Conservation (phyloP, 2,888 invertebrate species). For the Cheilosia scutellata region DNA sequence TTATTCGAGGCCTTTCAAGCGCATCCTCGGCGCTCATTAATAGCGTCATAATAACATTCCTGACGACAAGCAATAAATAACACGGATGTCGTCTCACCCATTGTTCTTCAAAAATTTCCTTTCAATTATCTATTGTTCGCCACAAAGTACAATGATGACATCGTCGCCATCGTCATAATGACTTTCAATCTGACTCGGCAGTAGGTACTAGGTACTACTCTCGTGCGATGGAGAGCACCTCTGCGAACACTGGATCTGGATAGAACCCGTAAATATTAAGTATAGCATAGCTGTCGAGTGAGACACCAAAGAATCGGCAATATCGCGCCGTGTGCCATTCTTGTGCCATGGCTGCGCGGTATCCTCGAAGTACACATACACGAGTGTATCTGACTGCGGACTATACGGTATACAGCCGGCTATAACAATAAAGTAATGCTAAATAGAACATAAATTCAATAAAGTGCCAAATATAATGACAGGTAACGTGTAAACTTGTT, state of each 20-base stretch:
- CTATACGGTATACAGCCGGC: conserved; percentile 31
- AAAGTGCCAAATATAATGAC: conserved; percentile 76
- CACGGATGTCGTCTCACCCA: conserved; percentile 54
- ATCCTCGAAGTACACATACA: conserved; percentile 7
- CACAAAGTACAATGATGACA: conserved; percentile 69
- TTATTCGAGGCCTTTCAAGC: conserved; percentile 53
- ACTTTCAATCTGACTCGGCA: conserved; percentile 73
- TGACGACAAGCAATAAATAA: conserved; percentile 72
- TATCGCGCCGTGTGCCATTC: conserved; percentile 64
- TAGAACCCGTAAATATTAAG: conserved; percentile 71
- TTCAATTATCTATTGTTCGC: conserved; percentile 75
- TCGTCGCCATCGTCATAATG: conserved; percentile 71
- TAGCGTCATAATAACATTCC: conserved; percentile 73
- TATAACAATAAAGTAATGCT: conserved; percentile 76
- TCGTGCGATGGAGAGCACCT: conserved; percentile 37
- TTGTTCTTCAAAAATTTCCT: conserved; percentile 66
- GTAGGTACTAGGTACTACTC: neutral
- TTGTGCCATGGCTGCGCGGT: conserved; percentile 32
- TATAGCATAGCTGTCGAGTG: conserved; percentile 72
- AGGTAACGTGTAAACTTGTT: conserved; percentile 74
- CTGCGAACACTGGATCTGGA: conserved; percentile 36
- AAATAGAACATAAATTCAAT: conserved; percentile 77
- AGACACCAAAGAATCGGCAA: conserved; percentile 69
- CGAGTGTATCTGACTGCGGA: neutral
- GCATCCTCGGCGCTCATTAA: conserved; percentile 62